Evolutionary conservation across 2,113 vertebrate genomes (phyloP).

Genomic region (Oncorhynchus keta): DNA sequence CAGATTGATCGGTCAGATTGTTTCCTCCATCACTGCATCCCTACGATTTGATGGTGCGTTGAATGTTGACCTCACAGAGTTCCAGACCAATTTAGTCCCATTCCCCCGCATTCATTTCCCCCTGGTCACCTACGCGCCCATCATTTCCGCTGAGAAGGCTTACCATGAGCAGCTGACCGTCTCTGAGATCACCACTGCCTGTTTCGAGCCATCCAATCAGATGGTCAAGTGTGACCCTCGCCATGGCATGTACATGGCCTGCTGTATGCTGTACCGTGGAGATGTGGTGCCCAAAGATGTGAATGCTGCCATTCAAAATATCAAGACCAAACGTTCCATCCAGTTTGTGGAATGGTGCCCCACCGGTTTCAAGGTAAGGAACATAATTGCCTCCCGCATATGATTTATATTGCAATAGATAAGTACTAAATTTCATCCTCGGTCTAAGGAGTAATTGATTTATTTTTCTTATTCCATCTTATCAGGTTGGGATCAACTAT

Average conservation of each 20-base stretch:
- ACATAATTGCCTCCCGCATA: background rate
- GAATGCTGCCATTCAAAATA: slow-evolving; percentile 79
- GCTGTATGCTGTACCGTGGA: slow-evolving; percentile 83
- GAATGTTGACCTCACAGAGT: slow-evolving; percentile 85
- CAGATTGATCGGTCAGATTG: slow-evolving; percentile 82
- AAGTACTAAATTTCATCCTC: too few relatives aligned
- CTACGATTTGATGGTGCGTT: slow-evolving; percentile 83
- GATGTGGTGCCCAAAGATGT: slow-evolving; percentile 86
- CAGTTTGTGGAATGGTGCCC: slow-evolving; percentile 90
- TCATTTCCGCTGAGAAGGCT: slow-evolving; percentile 84
- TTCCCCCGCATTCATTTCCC: slow-evolving; percentile 88
- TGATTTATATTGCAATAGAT: background rate
- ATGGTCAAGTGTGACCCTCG: slow-evolving; percentile 88
- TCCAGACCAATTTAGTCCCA: slow-evolving; percentile 87
- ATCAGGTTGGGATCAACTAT: slow-evolving; percentile 87
- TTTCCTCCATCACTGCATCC: slow-evolving; percentile 87
- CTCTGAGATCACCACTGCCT: slow-evolving; percentile 82
- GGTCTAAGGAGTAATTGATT: background rate
- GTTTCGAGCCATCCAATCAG: slow-evolving; percentile 84
- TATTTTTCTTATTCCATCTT: background rate
- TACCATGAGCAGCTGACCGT: slow-evolving; percentile 84
- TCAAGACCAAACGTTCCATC: slow-evolving; percentile 83
- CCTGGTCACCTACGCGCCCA: slow-evolving; percentile 80
- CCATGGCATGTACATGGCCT: slow-evolving; percentile 86
- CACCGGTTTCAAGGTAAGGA: slow-evolving; percentile 84